Evolutionary conservation across 1,140 invertebrate genomes (phyloP).

Genomic region (Anoplophora glabripennis): DNA sequence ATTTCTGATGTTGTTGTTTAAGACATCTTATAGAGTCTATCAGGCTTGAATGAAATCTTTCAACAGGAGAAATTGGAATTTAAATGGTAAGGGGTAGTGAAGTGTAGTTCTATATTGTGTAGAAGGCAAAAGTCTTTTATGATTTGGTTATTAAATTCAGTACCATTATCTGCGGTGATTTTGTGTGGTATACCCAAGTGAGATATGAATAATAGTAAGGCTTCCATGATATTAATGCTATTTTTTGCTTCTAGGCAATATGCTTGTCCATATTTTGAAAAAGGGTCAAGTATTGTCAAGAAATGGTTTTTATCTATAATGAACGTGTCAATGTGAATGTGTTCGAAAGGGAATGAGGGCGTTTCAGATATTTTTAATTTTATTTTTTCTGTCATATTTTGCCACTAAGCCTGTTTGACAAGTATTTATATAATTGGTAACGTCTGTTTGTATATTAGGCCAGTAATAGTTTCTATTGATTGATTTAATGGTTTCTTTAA

Average conservation of each 20-base stretch:
- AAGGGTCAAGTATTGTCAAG: conserved; percentile 21
- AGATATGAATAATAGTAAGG: not conserved
- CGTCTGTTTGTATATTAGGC: conserved; percentile 12
- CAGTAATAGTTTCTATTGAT: conserved; percentile 19
- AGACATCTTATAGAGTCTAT: conserved; percentile 24
- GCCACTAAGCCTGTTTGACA: conserved; percentile 19
- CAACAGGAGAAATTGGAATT: conserved; percentile 28
- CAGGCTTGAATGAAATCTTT: conserved; percentile 33
- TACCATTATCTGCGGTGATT: conserved; percentile 27
- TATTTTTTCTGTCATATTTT: conserved; percentile 23
- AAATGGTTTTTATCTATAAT: conserved; percentile 15
- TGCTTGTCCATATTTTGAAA: conserved; percentile 30
- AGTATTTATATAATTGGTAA: conserved; percentile 17
- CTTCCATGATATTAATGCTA: too few relatives aligned
- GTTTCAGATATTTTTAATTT: conserved; percentile 11
- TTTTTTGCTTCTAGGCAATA: too few relatives aligned
- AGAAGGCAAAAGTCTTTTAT: conserved; percentile 31
- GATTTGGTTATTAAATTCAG: conserved; percentile 32
- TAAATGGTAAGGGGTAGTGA: conserved; percentile 16
- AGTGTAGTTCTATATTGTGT: conserved; percentile 28
- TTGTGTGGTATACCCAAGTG: conserved; percentile 19
- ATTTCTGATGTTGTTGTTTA: conserved; percentile 17
- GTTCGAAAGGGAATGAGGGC: conserved; percentile 18
- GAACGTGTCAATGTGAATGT: conserved; percentile 20
- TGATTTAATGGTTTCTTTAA: conserved; percentile 14